Percentiles rank a stretch among this genome's conserved stretches.
These are phyloP conservation scores for Lethenteron camtschaticum DNA, from an alignment of 2,113 vertebrate genomes.

Conservation along the genomic window DNA sequence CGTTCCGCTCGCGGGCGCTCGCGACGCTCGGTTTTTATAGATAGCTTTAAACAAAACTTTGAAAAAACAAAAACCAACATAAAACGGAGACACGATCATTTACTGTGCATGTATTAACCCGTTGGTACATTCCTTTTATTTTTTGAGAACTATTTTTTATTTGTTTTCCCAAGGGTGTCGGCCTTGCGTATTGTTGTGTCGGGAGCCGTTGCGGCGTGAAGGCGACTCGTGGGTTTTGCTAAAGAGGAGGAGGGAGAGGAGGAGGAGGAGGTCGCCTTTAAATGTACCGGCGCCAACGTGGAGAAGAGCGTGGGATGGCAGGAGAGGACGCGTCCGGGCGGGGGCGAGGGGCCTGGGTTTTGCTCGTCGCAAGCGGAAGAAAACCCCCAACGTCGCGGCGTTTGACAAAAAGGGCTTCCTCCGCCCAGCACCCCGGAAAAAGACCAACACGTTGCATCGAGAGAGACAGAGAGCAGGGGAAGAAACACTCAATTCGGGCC, in stretches of 20 bases:
- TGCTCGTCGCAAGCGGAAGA: too few species aligned
- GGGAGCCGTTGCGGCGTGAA: constrained; percentile 89
- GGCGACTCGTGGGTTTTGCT: constrained; percentile 66
- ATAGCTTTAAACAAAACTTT: too few species aligned
- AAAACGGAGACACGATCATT: too few species aligned
- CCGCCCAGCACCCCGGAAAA: constrained; percentile 98
- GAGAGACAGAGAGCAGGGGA: constrained; percentile 99
- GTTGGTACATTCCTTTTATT: constrained; percentile 99
- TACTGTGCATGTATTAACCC: constrained; percentile 60
- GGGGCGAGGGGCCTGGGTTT: too few species aligned
- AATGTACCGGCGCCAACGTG: too few species aligned
- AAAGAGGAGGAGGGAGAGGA: constrained; percentile 11
- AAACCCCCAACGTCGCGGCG: too few species aligned
- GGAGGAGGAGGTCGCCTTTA: background rate
- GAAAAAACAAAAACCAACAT: too few species aligned
- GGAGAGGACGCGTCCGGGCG: constrained; percentile 54
- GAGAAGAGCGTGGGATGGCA: background rate
- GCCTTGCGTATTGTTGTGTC: constrained; percentile 90
- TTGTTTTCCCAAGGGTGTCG: constrained; percentile 83
- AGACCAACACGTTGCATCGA: constrained; percentile 86
- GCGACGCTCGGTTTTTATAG: too few species aligned
- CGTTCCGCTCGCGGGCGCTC: too few species aligned
- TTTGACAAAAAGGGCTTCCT: constrained; percentile 26
- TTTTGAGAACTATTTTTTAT: constrained; percentile 99
- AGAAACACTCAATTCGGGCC: constrained; percentile 99